These are phyloP conservation scores for Parnassius glacialis DNA, from an alignment of 2,888 invertebrate species.

Conservation along the genomic window DNA sequence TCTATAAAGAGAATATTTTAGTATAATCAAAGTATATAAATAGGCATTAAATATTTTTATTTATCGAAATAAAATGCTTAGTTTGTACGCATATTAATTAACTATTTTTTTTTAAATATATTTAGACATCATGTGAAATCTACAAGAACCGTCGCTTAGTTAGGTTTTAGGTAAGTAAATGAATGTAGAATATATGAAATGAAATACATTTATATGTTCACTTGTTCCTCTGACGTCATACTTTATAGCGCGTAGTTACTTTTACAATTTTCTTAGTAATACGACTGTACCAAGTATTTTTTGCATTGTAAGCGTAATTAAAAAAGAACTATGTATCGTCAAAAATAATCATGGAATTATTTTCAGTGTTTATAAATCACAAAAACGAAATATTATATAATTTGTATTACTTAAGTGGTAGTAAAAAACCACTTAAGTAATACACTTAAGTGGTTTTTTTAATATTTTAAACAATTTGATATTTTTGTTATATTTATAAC, in stretches of 20 bases:
- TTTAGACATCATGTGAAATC: slow-evolving; percentile 39
- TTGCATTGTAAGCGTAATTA: neutral
- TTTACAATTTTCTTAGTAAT: slow-evolving; percentile 6
- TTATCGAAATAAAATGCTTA: slow-evolving; percentile 24
- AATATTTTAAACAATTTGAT: no score
- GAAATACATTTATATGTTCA: slow-evolving; percentile 27
- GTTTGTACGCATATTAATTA: slow-evolving; percentile 29
- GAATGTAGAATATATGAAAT: slow-evolving; percentile 21
- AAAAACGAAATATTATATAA: no score
- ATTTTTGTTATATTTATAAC: no score
- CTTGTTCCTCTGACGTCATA: slow-evolving; percentile 30
- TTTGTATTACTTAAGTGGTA: no score
- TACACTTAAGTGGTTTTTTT: no score
- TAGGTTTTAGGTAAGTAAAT: slow-evolving; percentile 13
- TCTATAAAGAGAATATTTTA: slow-evolving; percentile 28
- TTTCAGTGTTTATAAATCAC: no score
- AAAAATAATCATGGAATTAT: no score
- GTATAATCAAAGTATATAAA: slow-evolving; percentile 27
- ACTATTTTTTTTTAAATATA: slow-evolving; percentile 29
- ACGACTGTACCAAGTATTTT: slow-evolving; percentile 7
- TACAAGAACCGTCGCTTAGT: slow-evolving; percentile 43
- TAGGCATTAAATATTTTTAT: slow-evolving; percentile 14
- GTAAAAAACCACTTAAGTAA: no score
- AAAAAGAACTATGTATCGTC: no score
- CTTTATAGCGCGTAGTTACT: slow-evolving; percentile 9